Conservation (phyloP, 2,113 vertebrate species). For the Hypanus sabinus region DNA sequence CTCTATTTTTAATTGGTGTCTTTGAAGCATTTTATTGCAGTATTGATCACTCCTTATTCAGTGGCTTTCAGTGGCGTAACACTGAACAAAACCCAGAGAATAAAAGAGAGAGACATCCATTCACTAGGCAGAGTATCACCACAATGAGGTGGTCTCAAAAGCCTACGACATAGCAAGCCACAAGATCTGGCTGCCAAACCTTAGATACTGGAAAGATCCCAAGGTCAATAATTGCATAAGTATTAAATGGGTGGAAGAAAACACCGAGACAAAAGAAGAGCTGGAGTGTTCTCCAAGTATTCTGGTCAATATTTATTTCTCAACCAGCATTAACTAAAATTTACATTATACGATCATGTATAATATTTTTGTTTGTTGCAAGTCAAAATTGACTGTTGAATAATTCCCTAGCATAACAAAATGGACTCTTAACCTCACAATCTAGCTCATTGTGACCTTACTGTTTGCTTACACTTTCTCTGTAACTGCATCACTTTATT, state of each 20-base stretch:
- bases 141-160: neutral
- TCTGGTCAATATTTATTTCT: neutral
- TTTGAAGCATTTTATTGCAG: constrained; percentile 21
- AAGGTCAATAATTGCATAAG: too few species aligned
- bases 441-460: too few species aligned
- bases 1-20: constrained; percentile 34
- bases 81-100: neutral
- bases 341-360: neutral
- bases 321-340: neutral
- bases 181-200: neutral
- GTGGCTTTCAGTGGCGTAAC: neutral
- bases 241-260: too few species aligned
- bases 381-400: too few species aligned
- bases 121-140: neutral
- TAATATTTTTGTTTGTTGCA: neutral
- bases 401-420: too few species aligned
- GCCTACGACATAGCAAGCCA: neutral
- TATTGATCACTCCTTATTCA: constrained; percentile 25
- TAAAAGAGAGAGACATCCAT: neutral
- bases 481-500: too few species aligned
- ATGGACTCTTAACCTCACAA: too few species aligned
- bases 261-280: neutral
- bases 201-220: neutral
- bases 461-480: too few species aligned
- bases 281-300: neutral